Conservation (phyloP, 2,888 invertebrate genomes). For the Apantesis nais region DNA sequence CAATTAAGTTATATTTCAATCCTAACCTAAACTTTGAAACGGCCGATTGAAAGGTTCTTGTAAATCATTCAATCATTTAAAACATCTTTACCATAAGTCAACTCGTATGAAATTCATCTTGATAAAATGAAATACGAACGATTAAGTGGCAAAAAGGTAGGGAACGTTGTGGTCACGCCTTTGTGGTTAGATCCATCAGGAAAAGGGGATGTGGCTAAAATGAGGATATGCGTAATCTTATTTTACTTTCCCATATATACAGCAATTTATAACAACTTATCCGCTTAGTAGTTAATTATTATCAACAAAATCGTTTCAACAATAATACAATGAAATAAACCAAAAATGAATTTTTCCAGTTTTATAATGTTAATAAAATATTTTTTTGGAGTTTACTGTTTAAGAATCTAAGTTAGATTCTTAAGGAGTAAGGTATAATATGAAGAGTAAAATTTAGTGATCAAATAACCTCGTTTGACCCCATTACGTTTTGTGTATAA, state of each 20-base stretch:
- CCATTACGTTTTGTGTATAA: no score
- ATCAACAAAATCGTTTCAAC: no score
- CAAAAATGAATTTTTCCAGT: no score
- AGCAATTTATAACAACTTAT: not conserved
- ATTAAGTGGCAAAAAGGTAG: not conserved
- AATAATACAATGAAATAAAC: no score
- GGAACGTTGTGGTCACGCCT: not conserved
- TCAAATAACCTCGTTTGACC: no score
- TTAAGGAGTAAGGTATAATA: no score
- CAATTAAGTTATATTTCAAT: no score
- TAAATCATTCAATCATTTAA: not conserved
- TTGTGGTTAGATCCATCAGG: constrained; percentile 1
- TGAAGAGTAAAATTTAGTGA: no score
- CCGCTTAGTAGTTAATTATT: not conserved
- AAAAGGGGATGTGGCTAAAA: not conserved
- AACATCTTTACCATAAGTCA: not conserved
- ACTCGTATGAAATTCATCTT: not conserved
- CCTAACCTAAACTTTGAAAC: no score
- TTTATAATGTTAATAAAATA: no score
- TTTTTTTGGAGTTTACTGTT: no score
- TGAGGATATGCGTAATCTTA: not conserved
- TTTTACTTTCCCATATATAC: not conserved
- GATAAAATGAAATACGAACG: not conserved
- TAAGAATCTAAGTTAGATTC: no score
- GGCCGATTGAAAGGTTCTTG: not conserved